Percentiles rank a stretch among this genome's conserved stretches.
These are phyloP conservation scores for Nomada hirtipes DNA, from an alignment of 2,888 invertebrate genomes.

Conservation along the genomic window DNA sequence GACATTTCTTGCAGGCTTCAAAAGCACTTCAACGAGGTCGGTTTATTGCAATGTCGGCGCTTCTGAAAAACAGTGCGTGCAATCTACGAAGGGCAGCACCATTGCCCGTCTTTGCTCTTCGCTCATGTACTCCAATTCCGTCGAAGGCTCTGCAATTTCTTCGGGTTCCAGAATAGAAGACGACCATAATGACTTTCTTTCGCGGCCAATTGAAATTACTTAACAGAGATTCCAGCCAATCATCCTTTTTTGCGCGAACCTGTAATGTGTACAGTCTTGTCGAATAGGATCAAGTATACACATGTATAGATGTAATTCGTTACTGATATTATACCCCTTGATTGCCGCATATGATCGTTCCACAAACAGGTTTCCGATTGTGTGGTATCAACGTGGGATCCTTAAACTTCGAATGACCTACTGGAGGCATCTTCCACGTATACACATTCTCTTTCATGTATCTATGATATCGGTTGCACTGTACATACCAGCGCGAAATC, in stretches of 20 bases:
- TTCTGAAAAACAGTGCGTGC: conserved; percentile 16
- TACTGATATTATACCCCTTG: neutral
- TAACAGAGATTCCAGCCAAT: neutral
- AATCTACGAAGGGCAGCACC: neutral
- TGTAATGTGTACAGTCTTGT: too few species aligned
- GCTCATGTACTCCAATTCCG: conserved; percentile 38
- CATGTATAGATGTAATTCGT: neutral
- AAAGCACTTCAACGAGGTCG: neutral
- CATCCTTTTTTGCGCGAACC: neutral
- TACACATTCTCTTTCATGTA: too few species aligned
- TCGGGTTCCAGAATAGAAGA: conserved; percentile 12
- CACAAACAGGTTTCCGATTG: conserved; percentile 1
- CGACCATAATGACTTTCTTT: conserved; percentile 34
- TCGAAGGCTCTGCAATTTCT: conserved; percentile 22
- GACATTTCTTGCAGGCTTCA: conserved; percentile 26
- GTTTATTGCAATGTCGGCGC: conserved; percentile 25
- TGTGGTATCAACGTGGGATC: neutral
- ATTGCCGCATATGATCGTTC: too few species aligned
- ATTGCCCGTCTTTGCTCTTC: conserved; percentile 39
- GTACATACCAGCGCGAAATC: too few species aligned
- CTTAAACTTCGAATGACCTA: too few species aligned
- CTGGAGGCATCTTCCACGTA: too few species aligned
- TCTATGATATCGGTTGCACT: too few species aligned
- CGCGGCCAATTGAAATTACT: conserved; percentile 13
- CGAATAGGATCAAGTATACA: too few species aligned